A percentile compares a stretch with the other conserved stretches of the same genome.
These are phyloP conservation scores for Eristalis arbustorum DNA, from an alignment of 2,888 invertebrate species.

Conservation along the genomic window DNA sequence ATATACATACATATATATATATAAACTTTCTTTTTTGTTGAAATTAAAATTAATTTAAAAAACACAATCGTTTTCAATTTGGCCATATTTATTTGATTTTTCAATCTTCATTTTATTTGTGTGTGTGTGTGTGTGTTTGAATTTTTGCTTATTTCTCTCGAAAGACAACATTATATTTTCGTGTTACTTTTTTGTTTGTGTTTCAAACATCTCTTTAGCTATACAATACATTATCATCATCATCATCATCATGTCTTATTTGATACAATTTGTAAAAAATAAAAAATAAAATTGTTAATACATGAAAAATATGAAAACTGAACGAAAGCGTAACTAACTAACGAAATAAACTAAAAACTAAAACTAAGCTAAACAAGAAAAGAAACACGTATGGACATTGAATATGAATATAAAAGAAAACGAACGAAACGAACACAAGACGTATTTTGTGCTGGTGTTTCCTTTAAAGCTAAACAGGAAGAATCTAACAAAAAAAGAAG, in stretches of 20 bases:
- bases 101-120: slow-evolving; percentile 6
- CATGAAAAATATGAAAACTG: slow-evolving; percentile 25
- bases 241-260: slow-evolving; percentile 42
- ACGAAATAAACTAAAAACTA: slow-evolving; percentile 30
- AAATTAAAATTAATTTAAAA: slow-evolving; percentile 62
- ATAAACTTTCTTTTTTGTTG: slow-evolving; percentile 15
- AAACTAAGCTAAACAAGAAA: slow-evolving; percentile 1
- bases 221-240: slow-evolving; percentile 41
- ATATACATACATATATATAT: slow-evolving; percentile 49
- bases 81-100: slow-evolving; percentile 50
- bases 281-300: slow-evolving; percentile 19
- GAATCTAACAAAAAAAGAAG: neutral
- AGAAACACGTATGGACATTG: slow-evolving; percentile 30
- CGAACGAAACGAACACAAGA: slow-evolving; percentile 4
- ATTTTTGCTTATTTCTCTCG: slow-evolving; percentile 19
- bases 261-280: slow-evolving; percentile 35
- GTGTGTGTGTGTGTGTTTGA: neutral
- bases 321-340: slow-evolving; percentile 54
- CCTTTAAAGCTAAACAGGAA: slow-evolving; percentile 28
- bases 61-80: slow-evolving; percentile 49
- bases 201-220: slow-evolving; percentile 41
- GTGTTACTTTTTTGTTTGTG: slow-evolving; percentile 12
- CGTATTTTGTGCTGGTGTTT: slow-evolving; percentile 3
- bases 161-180: slow-evolving; percentile 18
- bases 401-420: slow-evolving; percentile 23